Evolutionary conservation across 2,888 invertebrate genomes (phyloP), one percentile per base, ranked within the genome.

Genomic region (Lydus trimaculatus): DNA sequence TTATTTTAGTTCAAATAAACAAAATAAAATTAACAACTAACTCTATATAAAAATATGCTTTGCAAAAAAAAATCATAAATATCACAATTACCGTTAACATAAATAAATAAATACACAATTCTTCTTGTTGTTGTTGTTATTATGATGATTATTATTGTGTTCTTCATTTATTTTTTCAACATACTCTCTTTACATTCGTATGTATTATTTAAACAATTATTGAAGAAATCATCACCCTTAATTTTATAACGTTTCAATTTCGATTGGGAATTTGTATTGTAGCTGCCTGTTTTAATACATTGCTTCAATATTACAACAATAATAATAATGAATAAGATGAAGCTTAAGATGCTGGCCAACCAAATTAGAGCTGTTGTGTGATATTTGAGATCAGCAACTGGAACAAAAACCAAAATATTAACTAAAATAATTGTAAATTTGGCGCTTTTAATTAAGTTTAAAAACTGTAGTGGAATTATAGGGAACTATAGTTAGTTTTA

Each of bases 41-140:
- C n/a, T 28, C 48, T 48, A 48, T 48, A 48, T 20, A 48, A 48
- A 48, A 48, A 48, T 48, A 48, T 48, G 48, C 48, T 43, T 43
- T 59, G 25, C 28, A 59, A 9, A 59, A 33, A 33, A 11, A 36
- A 36, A 13, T 23, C 31, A 65, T 60, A 59, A 39, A 62, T 69
- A 65, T 65, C 65, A 69, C 65, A 65, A 69, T 60, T 56, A 64
- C 31, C 61, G 33, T 56, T n/a, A n/a, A 39, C 56, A 39, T n/a
- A 61, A 48, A 66, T 33, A 66, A 65, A 52, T 67, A 56, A 61
- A 68, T 23, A 63, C 65, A 25, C 58, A 33, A 48, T 59, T 58
- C 39, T 66, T 66, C 8, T 52, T 31, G 52, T 62, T 65, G 15
- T 63, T 36, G 15, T 63, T 25, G n/a, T 62, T 36, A 23, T 58